A percentile compares a stretch with the other conserved stretches of the same genome.
These are phyloP conservation scores for Saturnia pavonia DNA, from an alignment of 2,888 invertebrate genomes.

Conservation along the genomic window DNA sequence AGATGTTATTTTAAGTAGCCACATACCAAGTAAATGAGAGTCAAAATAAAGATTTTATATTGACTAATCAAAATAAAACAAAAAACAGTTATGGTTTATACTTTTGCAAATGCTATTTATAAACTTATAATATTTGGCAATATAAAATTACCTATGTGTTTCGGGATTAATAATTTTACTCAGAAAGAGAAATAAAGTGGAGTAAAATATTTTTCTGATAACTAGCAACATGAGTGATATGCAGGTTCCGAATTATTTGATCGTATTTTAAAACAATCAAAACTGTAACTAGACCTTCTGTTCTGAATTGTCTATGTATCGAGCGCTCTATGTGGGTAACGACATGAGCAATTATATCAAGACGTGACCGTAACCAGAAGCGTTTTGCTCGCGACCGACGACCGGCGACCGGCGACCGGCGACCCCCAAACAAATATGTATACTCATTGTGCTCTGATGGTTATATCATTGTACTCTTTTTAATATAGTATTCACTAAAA, in stretches of 20 bases:
- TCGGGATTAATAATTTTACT: too few species aligned
- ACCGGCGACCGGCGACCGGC: neutral
- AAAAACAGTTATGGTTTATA: too few species aligned
- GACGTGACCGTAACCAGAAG: constrained; percentile 10
- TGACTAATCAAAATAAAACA: too few species aligned
- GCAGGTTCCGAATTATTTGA: neutral
- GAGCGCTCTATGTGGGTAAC: neutral
- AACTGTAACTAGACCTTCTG: neutral
- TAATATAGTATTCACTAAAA: neutral
- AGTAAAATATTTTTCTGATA: too few species aligned
- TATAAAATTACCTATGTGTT: too few species aligned
- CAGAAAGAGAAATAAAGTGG: too few species aligned
- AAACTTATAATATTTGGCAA: too few species aligned
- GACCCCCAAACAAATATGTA: neutral
- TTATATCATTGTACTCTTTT: neutral
- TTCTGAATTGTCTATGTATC: neutral
- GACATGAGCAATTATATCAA: constrained; percentile 1
- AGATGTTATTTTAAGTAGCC: too few species aligned
- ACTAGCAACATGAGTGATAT: too few species aligned
- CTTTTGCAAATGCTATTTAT: too few species aligned
- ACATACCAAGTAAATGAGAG: too few species aligned
- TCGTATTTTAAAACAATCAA: neutral
- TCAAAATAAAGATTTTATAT: too few species aligned
- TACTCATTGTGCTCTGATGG: neutral
- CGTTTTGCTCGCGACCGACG: neutral